Percentiles rank a stretch among this genome's conserved stretches.
Conservation (phyloP, 2,888 invertebrate genomes). For the Lampropteryx suffumata region DNA sequence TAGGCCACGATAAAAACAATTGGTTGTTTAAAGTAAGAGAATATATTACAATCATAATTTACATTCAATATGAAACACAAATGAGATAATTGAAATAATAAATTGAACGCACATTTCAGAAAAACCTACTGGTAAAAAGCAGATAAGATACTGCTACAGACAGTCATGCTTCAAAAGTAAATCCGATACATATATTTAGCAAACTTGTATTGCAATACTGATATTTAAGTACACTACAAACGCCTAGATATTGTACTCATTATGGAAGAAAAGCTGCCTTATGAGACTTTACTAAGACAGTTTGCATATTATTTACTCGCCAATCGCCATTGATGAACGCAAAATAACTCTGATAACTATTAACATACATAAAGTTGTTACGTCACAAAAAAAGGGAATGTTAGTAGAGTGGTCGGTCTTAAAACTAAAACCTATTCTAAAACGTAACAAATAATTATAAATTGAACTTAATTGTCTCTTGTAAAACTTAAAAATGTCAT, state of each 20-base stretch:
- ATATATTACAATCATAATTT: slow-evolving; percentile 74
- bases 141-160: too few relatives aligned
- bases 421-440: slow-evolving; percentile 29
- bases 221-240: slow-evolving; percentile 27
- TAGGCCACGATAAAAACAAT: slow-evolving; percentile 47
- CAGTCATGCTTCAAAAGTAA: too few relatives aligned
- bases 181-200: background rate
- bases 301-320: background rate
- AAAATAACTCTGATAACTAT: background rate
- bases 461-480: slow-evolving; percentile 21
- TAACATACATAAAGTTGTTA: slow-evolving; percentile 7
- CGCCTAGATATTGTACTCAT: slow-evolving; percentile 5
- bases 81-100: slow-evolving; percentile 42
- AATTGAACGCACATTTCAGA: background rate
- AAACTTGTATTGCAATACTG: slow-evolving; percentile 26
- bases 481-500: slow-evolving; percentile 25
- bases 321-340: slow-evolving; percentile 4
- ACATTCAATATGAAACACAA: slow-evolving; percentile 48
- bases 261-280: slow-evolving; percentile 20
- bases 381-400: slow-evolving; percentile 8
- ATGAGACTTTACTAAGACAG: background rate
- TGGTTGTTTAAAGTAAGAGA: slow-evolving; percentile 52
- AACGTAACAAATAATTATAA: slow-evolving; percentile 22
- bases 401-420: slow-evolving; percentile 12
- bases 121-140: background rate